Evolutionary conservation across 1,140 invertebrate species (phyloP).

Genomic region (Pseudomyrmex gracilis): DNA sequence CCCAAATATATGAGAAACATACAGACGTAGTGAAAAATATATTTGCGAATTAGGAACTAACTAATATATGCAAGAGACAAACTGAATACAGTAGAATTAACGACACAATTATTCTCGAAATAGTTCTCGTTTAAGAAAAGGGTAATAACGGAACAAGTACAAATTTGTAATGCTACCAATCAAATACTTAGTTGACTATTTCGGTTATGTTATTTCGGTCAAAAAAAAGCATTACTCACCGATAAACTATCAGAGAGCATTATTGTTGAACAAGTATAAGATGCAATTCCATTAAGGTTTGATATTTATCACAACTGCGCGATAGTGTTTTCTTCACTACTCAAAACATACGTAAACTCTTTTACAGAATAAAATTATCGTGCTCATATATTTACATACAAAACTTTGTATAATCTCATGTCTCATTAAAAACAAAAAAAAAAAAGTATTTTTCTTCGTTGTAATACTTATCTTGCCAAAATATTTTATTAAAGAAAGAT

Average conservation of each 20-base stretch:
- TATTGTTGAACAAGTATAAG: conserved; percentile 23
- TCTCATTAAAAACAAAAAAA: not conserved
- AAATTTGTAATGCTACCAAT: conserved; percentile 12
- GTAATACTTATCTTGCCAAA: not conserved
- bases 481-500: not conserved
- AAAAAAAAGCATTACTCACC: no score
- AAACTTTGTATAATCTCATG: no score
- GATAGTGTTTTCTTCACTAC: not conserved
- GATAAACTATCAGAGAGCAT: not conserved
- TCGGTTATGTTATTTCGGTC: conserved; percentile 9
- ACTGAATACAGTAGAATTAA: conserved; percentile 23
- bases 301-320: not conserved
- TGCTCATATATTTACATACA: no score
- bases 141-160: conserved; percentile 28
- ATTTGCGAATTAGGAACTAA: not conserved
- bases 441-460: no score
- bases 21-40: not conserved
- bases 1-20: not conserved
- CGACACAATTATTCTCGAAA: conserved; percentile 21
- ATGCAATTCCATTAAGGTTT: conserved; percentile 32
- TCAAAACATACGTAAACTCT: not conserved
- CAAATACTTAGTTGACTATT: conserved; percentile 35
- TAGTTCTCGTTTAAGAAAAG: conserved; percentile 32
- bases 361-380: not conserved
- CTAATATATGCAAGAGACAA: not conserved